Base-by-base conservation (phyloP, 2,888 invertebrate genomes). In the Napeogenes inachia region DNA sequence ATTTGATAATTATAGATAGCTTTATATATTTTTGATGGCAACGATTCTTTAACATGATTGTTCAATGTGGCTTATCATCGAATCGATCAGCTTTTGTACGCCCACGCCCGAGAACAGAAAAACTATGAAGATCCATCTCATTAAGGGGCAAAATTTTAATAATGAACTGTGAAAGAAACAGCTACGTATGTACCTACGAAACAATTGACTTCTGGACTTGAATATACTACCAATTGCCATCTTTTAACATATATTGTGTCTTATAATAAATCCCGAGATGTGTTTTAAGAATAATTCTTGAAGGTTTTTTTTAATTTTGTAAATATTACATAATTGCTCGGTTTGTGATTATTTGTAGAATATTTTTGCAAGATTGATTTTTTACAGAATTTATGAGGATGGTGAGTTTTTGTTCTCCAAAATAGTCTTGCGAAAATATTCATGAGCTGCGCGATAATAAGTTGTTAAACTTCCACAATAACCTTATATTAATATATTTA, bases 381-480 rank as follows among this genome's bases (percentile, higher is more conserved):
- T 77, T 83, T 89, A 89, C 90, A 90, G 90, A 88, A 79, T 71
- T 85, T 85, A 75, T 77, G 74, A 73, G 89, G 89, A 89, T 84
- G 89, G 90, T 90, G 88, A 90, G 90, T 90, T 75, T 42, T 47
- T 68, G 58, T 68, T 69, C 59, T 71, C 70, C 77, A 74, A 73
- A 71, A 70, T 73, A 77, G 67, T 72, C 87, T 84, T 86, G 79
- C 88, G 83, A 80, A 81, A 82, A 82, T 85, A 84, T 88, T 82
- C 75, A 78, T 76, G 79, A 80, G 75, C 77, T 78, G 69, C 71
- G 76, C 80, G 82, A 84, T 82, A 42, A 6, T 42, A 10, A 73
- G 78, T 80, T 85, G 82, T 79, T 71, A 46, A 4, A 35, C 35
- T 4, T 6, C 3, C 45, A 13, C 32, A 46, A 54, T 61, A 42